These are phyloP conservation scores for Mareca penelope DNA, from an alignment of 2,797 vertebrate species.

Conservation along the genomic window DNA sequence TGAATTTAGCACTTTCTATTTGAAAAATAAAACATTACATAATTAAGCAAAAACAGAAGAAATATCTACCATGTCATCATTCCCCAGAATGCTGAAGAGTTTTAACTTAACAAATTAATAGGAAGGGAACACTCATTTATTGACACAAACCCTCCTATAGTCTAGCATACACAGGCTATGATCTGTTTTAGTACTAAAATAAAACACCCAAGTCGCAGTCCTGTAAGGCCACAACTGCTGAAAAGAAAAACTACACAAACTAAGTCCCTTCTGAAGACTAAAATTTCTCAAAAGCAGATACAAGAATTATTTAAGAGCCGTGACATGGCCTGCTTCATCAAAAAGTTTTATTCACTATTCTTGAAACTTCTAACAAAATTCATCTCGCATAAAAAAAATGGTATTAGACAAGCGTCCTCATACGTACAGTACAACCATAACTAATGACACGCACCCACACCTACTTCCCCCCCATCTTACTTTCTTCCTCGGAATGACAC, in stretches of 20 bases:
- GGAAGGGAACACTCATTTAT: not conserved
- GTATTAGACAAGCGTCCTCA: not conserved
- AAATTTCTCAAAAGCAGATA: not conserved
- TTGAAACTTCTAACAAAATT: not conserved
- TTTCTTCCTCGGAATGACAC: conserved; percentile 77
- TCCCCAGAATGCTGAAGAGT: not conserved
- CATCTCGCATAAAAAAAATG: not conserved
- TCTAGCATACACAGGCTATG: not conserved
- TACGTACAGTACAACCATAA: not conserved
- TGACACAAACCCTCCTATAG: not conserved
- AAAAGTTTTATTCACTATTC: not conserved
- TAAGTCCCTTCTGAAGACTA: not conserved
- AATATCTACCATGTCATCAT: not conserved
- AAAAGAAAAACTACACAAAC: not conserved
- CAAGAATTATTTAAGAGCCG: not conserved
- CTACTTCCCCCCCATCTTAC: conserved; percentile 69
- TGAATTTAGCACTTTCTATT: not conserved
- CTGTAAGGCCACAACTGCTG: not conserved
- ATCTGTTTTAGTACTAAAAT: not conserved
- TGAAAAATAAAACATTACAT: not conserved
- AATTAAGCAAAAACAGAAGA: not conserved
- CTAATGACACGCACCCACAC: not conserved
- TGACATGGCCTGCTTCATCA: not conserved
- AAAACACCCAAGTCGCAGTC: not conserved
- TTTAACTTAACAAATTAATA: not conserved